Conservation (phyloP, 2,113 vertebrate species). For the Bungarus multicinctus region DNA sequence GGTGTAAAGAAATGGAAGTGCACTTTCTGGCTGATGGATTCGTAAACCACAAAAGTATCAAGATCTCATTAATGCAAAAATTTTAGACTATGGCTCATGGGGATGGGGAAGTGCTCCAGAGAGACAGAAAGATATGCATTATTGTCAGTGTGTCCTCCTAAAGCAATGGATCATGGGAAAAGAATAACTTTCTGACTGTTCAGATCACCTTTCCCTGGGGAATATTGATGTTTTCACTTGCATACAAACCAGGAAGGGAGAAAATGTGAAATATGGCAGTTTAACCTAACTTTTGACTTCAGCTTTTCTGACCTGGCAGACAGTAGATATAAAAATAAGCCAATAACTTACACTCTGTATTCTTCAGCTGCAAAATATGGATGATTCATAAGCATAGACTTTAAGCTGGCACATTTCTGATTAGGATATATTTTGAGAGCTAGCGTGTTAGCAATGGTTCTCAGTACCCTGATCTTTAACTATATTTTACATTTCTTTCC, state of each 20-base stretch:
- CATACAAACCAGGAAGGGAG: conserved; percentile 19
- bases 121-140: conserved; percentile 12
- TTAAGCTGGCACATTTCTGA: neutral
- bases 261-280: conserved; percentile 10
- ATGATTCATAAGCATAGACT: neutral
- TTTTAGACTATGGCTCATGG: conserved; percentile 39
- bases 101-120: conserved; percentile 7
- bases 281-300: neutral
- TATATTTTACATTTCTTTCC: neutral
- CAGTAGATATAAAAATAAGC: neutral
- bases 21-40: conserved; percentile 43
- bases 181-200: conserved; percentile 24
- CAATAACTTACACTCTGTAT: neutral
- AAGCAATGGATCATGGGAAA: conserved; percentile 2
- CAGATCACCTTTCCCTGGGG: conserved; percentile 26
- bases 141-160: neutral
- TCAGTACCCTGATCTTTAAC: neutral
- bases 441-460: neutral
- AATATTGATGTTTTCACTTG: conserved; percentile 16
- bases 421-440: neutral
- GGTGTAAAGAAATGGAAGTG: conserved; percentile 41
- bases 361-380: neutral
- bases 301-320: neutral
- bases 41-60: conserved; percentile 50
- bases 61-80: conserved; percentile 41